Evolutionary conservation across 2,113 vertebrate genomes (phyloP).

Genomic region (Thunnus thynnus): DNA sequence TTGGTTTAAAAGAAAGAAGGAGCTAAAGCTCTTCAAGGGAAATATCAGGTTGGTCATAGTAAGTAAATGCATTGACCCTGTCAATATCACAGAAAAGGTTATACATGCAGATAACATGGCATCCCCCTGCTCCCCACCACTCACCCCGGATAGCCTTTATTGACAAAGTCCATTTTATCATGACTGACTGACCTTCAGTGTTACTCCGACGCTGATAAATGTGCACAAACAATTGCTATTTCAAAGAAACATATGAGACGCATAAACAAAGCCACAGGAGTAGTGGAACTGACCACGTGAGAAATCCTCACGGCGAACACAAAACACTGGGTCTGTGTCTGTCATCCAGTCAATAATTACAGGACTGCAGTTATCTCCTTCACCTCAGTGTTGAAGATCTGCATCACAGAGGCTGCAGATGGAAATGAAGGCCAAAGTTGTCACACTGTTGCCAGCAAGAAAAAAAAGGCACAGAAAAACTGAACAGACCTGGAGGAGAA

Average conservation of each 20-base stretch:
- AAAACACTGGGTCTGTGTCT: not conserved
- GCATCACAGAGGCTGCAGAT: not conserved
- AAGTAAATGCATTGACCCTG: slow-evolving; percentile 19
- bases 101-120: not conserved
- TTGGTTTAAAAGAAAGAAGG: not conserved
- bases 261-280: too few relatives aligned
- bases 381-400: not conserved
- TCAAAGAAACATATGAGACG: not conserved
- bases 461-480: not conserved
- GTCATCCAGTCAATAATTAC: not conserved
- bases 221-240: not conserved
- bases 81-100: not conserved
- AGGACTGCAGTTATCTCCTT: not conserved
- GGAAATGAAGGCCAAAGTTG: slow-evolving; percentile 3
- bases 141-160: too few relatives aligned
- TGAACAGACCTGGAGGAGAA: too few relatives aligned
- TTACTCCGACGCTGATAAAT: slow-evolving; percentile 3
- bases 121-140: too few relatives aligned
- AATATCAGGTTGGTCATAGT: not conserved
- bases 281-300: not conserved
- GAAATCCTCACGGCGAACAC: too few relatives aligned
- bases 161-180: not conserved
- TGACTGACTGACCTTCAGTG: slow-evolving; percentile 5
- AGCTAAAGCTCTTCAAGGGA: not conserved
- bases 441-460: not conserved